phyloP scores from a whole-genome alignment of 2,113 vertebrate species.

The Castor canadensis region DNA sequence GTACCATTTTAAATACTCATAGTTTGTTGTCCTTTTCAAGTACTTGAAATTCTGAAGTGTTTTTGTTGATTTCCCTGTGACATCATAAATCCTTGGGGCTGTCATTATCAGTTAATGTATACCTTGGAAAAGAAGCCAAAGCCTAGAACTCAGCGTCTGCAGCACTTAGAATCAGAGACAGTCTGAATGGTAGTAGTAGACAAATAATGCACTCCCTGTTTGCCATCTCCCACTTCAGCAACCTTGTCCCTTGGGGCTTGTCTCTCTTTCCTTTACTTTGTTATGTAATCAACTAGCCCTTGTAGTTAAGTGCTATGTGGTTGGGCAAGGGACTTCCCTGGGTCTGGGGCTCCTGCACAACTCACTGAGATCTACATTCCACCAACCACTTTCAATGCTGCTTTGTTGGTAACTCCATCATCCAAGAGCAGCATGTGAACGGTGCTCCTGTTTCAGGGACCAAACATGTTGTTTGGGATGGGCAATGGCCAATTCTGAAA shows the following conservation, averaged over 20 bases:
- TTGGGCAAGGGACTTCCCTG: not conserved
- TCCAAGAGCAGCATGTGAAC: accelerated
- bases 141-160: not conserved
- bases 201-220: not conserved
- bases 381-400: not conserved
- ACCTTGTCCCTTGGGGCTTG: no score
- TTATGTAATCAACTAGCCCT: not conserved
- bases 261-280: not conserved
- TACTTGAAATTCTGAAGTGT: not conserved
- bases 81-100: not conserved
- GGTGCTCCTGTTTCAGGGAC: not conserved
- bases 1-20: not conserved
- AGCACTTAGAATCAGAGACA: not conserved
- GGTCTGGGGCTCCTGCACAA: not conserved
- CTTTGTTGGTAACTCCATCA: not conserved
- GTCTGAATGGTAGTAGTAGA: no score
- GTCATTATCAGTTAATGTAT: not conserved
- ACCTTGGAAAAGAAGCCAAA: not conserved
- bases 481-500: not conserved
- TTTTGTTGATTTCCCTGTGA: not conserved
- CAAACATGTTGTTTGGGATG: accelerated
- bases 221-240: no score
- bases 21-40: not conserved
- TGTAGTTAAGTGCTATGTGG: not conserved
- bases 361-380: no score